A percentile compares a stretch with the other conserved stretches of the same genome.
These are phyloP conservation scores for Chironex yamaguchii DNA, from an alignment of 30 jellyfish, hydroid and myxozoan genomes.

Conservation along the genomic window DNA sequence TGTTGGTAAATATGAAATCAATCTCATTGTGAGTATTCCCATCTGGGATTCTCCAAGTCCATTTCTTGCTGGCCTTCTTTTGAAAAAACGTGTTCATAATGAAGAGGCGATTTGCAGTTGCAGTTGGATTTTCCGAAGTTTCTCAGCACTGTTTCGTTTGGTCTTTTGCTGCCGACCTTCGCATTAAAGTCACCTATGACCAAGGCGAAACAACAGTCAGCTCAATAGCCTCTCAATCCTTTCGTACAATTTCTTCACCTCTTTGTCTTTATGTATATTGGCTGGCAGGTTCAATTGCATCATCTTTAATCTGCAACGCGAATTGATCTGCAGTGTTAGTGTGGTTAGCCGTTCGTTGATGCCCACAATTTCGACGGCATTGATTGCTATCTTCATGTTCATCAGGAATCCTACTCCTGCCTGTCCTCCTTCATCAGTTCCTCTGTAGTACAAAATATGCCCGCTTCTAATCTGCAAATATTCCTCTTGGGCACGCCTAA, in stretches of 20 bases:
- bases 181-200: conserved; percentile 36
- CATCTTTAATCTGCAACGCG: conserved; percentile 35
- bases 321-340: conserved; percentile 49
- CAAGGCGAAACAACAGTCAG: conserved; percentile 10
- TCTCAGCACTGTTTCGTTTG: conserved; percentile 51
- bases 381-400: conserved; percentile 28
- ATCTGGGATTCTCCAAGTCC: conserved; percentile 32
- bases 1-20: conserved; percentile 28
- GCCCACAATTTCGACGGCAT: conserved; percentile 18
- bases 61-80: conserved; percentile 12
- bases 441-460: conserved; percentile 31
- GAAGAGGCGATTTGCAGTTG: conserved; percentile 15
- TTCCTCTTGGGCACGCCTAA: conserved; percentile 19
- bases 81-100: conserved; percentile 13
- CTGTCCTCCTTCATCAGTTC: conserved; percentile 3
- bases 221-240: conserved; percentile 37
- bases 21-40: conserved; percentile 36
- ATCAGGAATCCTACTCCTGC: conserved; percentile 57
- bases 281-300: conserved; percentile 46
- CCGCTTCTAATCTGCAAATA: conserved; percentile 32
- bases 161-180: conserved; percentile 44
- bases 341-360: conserved; percentile 35
- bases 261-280: conserved; percentile 48
- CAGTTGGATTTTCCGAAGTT: conserved; percentile 4
- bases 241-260: conserved; percentile 41